Evolutionary conservation across 2,888 invertebrate genomes (phyloP).

Genomic region (Drosophila hamatofila): DNA sequence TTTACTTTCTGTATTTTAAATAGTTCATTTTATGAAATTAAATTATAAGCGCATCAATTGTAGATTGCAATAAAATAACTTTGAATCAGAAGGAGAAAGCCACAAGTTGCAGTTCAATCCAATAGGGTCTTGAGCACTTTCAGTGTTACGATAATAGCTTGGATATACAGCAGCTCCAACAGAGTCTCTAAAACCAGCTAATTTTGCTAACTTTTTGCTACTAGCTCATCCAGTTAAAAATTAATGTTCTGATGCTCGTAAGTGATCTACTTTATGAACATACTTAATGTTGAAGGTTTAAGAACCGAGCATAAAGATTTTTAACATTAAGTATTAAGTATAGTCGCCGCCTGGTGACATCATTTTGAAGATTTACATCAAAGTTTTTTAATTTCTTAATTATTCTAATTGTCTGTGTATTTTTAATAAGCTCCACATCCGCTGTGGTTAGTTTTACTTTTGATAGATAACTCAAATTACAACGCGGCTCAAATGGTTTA

Average conservation of each 20-base stretch:
- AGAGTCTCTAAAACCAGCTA: background rate
- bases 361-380: conserved; percentile 16
- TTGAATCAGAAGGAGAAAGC: no score
- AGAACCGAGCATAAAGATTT: background rate
- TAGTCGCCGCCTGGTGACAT: background rate
- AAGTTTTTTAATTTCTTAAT: conserved; percentile 31
- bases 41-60: no score
- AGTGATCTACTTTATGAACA: background rate
- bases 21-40: no score
- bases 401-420: conserved; percentile 28
- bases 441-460: conserved; percentile 35
- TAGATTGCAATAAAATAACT: no score
- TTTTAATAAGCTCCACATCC: conserved; percentile 47
- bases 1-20: no score
- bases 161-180: background rate
- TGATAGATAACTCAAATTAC: conserved; percentile 25
- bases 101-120: no score
- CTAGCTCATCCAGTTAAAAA: background rate
- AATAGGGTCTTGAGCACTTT: no score
- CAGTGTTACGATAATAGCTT: background rate
- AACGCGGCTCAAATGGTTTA: conserved; percentile 2
- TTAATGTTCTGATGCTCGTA: background rate
- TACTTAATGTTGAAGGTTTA: background rate
- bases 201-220: background rate
- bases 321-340: background rate